Evolutionary conservation across 2,888 invertebrate genomes (phyloP).

Genomic region (Drosophila neotestacea): DNA sequence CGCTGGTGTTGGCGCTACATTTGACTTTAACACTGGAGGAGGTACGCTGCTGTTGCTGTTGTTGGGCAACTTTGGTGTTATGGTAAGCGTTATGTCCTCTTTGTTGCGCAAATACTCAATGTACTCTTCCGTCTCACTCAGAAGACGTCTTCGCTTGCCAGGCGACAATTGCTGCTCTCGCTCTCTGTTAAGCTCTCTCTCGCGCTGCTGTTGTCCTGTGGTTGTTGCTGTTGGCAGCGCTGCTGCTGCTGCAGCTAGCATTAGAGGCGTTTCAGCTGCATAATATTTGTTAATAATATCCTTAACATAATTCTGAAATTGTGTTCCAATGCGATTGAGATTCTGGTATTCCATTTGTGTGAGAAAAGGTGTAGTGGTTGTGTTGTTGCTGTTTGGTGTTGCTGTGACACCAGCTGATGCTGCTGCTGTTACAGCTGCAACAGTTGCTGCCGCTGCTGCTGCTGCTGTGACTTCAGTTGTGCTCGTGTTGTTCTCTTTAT

Average conservation of each 20-base stretch:
- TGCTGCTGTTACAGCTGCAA: slow-evolving; percentile 40
- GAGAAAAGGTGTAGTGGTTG: slow-evolving; percentile 76
- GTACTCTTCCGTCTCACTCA: slow-evolving; percentile 84
- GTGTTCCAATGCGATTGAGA: slow-evolving; percentile 84
- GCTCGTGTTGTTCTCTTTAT: slow-evolving; percentile 69
- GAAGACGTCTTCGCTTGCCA: slow-evolving; percentile 69
- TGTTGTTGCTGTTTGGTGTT: slow-evolving; percentile 48
- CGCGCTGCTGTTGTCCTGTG: slow-evolving; percentile 59
- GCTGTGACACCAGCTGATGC: slow-evolving; percentile 37
- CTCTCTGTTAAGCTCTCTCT: slow-evolving; percentile 15
- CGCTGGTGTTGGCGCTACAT: slow-evolving; percentile 20
- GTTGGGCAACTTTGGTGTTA: slow-evolving; percentile 77
- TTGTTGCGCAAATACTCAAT: slow-evolving; percentile 85
- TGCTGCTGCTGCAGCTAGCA: slow-evolving; percentile 76
- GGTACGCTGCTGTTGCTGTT: slow-evolving; percentile 20
- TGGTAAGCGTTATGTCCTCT: slow-evolving; percentile 84
- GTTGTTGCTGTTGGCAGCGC: slow-evolving; percentile 73
- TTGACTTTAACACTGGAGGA: slow-evolving; percentile 14
- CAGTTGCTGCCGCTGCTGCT: slow-evolving; percentile 28
- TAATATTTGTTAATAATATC: slow-evolving; percentile 85
- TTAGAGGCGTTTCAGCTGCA: slow-evolving; percentile 83
- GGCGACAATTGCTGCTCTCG: slow-evolving; percentile 50
- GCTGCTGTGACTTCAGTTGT: slow-evolving; percentile 40
- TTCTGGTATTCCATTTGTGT: slow-evolving; percentile 85
- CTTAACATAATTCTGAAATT: slow-evolving; percentile 85